Conservation (phyloP, 2,888 invertebrate species). For the Tetragonula carbonaria region DNA sequence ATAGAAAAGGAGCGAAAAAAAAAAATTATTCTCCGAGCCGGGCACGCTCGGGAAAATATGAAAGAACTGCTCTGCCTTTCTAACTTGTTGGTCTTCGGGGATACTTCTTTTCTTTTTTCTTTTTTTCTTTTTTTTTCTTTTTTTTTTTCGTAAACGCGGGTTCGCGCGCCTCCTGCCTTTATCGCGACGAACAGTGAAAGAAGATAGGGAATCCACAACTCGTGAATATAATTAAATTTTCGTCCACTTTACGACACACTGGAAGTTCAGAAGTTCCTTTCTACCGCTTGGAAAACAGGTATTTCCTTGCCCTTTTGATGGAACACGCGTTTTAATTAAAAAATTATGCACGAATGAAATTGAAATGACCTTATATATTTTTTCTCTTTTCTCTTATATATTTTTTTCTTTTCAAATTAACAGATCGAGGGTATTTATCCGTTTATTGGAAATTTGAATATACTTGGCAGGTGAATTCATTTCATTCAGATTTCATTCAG, state of each 20-base stretch:
- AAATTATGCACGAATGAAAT: too few species aligned
- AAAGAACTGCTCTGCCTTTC: constrained; percentile 23
- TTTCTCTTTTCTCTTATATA: too few species aligned
- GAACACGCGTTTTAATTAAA: not conserved
- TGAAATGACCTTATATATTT: too few species aligned
- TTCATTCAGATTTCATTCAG: too few species aligned
- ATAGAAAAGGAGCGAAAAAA: constrained; percentile 40
- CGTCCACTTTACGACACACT: not conserved
- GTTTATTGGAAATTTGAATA: too few species aligned
- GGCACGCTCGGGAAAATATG: constrained; percentile 27
- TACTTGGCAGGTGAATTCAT: too few species aligned
- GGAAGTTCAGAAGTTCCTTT: not conserved
- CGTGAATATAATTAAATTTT: not conserved
- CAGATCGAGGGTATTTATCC: too few species aligned
- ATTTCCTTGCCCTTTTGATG: not conserved
- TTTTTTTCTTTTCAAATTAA: too few species aligned
- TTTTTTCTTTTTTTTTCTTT: too few species aligned
- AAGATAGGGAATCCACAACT: not conserved
- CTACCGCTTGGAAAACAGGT: not conserved
- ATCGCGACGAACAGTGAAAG: too few species aligned
- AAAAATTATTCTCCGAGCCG: constrained; percentile 21
- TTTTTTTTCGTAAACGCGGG: not conserved
- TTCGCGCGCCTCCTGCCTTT: not conserved
- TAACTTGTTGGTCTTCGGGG: constrained; percentile 24
- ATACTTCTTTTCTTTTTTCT: not conserved